These are phyloP conservation scores for Lysiphlebus fabarum DNA, from an alignment of 1,140 invertebrate genomes.

Conservation along the genomic window DNA sequence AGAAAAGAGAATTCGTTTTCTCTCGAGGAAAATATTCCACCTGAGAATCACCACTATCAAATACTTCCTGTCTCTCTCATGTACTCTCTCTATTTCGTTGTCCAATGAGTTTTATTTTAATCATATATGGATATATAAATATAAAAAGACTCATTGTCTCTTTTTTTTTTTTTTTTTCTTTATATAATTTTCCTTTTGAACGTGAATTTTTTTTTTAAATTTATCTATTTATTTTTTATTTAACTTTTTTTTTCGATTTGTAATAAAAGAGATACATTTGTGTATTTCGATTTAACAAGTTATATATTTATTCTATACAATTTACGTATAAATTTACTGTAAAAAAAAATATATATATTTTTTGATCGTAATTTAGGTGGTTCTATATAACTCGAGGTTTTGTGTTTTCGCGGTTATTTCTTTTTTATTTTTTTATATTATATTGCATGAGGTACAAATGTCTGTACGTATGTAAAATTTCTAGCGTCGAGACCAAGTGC, in stretches of 20 bases:
- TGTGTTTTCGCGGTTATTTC: conserved; percentile 25
- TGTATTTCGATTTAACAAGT: too few species aligned
- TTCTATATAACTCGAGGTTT: neutral
- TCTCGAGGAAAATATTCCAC: conserved; percentile 4
- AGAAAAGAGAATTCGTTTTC: neutral
- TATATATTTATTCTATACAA: too few species aligned
- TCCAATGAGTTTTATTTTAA: conserved; percentile 4
- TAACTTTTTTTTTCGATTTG: too few species aligned
- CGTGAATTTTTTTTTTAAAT: too few species aligned
- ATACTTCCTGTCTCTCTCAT: too few species aligned
- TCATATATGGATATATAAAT: too few species aligned
- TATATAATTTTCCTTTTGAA: too few species aligned
- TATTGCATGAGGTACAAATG: conserved; percentile 51
- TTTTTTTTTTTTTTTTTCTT: neutral
- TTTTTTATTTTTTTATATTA: conserved; percentile 53
- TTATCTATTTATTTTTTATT: too few species aligned
- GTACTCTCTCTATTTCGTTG: neutral
- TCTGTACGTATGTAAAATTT: conserved; percentile 52
- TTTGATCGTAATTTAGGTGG: too few species aligned
- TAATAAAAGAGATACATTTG: too few species aligned
- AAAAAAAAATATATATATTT: too few species aligned
- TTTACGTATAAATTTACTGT: too few species aligned
- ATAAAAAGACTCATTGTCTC: neutral
- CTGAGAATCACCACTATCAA: conserved; percentile 6
- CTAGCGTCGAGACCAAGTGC: conserved; percentile 44